Evolutionary conservation across 2,797 vertebrate species (phyloP).

Genomic region (Bufotes viridis): DNA sequence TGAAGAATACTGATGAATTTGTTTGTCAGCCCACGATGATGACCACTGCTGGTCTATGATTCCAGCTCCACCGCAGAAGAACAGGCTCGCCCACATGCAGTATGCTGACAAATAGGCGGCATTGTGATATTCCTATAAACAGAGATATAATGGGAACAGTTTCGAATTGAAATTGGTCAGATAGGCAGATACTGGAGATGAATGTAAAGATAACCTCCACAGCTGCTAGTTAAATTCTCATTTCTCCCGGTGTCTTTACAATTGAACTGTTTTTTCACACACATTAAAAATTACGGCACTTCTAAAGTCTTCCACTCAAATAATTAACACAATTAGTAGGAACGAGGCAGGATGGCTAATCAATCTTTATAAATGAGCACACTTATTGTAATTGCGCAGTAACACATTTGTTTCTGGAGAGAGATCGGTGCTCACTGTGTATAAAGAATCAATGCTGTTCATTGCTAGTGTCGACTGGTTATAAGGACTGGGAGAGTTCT

Average conservation of each 20-base stretch:
- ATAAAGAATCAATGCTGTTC: constrained; percentile 38
- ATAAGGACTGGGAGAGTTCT: not conserved
- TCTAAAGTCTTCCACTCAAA: constrained; percentile 48
- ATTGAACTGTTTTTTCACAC: constrained; percentile 44
- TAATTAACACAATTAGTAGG: constrained; percentile 61
- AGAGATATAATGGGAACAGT: not conserved
- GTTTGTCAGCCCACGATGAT: no score
- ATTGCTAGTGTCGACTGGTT: not conserved
- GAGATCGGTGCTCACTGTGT: constrained; percentile 9
- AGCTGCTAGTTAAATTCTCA: constrained; percentile 10
- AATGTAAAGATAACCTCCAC: constrained; percentile 5
- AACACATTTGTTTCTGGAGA: constrained; percentile 46
- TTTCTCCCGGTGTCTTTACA: constrained; percentile 16
- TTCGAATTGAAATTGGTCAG: not conserved
- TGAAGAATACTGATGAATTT: no score
- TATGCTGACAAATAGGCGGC: no score
- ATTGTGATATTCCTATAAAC: not conserved
- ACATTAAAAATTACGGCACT: constrained; percentile 57
- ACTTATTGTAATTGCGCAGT: constrained; percentile 59
- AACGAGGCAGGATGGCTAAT: constrained; percentile 54
- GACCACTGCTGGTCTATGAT: no score
- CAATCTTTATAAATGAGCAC: constrained; percentile 61
- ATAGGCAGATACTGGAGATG: not conserved
- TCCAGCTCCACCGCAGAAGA: no score
- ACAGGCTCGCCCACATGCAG: no score